Base-by-base conservation (phyloP, 2,888 invertebrate genomes). In the Ochropacha duplaris region DNA sequence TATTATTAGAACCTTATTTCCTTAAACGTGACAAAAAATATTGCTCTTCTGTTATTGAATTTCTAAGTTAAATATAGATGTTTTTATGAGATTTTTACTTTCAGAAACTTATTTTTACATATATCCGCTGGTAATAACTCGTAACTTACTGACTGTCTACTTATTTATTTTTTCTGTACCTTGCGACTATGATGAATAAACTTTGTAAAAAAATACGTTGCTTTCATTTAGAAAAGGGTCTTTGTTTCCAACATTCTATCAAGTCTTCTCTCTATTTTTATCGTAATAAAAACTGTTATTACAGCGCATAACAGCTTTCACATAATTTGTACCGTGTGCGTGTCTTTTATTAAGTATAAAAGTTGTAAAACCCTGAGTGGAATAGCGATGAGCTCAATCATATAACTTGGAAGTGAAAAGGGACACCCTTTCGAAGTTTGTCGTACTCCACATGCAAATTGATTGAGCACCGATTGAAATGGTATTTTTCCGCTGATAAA, bases 331-430 rank as follows among this genome's bases (percentile, higher is more conserved):
- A 64, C 71, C 69, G 61, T 61, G 65, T 70, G 68, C 75, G 73
- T 78, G 69, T 77, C 72, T 75, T 81, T 83, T 82, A 83, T 83
- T 76, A 79, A 76, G 76, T 80, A 78, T 79, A 76, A 80, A 83
- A 81, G 77, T 82, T 78, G 71, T 69, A 65, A 72, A 72, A 61
- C 64, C 58, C 64, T 34, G 72, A 66, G 59, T 61, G 71, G 84
- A 84, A 84, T 84, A 83, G 76, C 73, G 73, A 84, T 83, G 79
- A 81, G 74, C 70, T 75, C 80, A 82, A 84, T 84, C 82, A 82
- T 82, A 84, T 81, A 81, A 79, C 78, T 81, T 62, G 69, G 63
- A 71, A 68, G 72, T 75, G 78, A 79, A 81, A 83, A 80, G 74
- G 79, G 78, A 75, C 70, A 67, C 72, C 74, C 73, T 76, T 71